phyloP scores from a whole-genome alignment of 2,113 vertebrate genomes.

The Silurus glanis region DNA sequence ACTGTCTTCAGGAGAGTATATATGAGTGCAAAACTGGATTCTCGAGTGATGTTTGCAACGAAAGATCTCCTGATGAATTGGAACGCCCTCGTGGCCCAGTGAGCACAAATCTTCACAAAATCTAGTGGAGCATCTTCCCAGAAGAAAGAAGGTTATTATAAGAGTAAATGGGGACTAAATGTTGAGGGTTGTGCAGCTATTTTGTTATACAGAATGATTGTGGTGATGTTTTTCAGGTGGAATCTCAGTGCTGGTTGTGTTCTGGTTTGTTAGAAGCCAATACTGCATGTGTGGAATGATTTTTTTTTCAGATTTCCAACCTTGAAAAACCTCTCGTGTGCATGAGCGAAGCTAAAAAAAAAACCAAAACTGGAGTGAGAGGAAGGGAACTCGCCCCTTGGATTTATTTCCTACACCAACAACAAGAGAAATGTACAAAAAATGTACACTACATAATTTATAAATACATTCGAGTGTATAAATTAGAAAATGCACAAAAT shows the following conservation, averaged over 20 bases:
- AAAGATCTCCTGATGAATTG: no score
- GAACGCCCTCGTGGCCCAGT: no score
- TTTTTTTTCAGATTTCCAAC: no score
- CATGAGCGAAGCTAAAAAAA: not conserved
- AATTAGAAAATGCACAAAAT: conserved; percentile 74
- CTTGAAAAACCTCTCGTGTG: no score
- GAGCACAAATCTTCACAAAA: no score
- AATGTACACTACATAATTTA: conserved; percentile 84
- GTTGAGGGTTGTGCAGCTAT: no score
- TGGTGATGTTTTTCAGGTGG: not conserved
- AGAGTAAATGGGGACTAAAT: no score
- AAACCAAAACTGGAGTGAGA: conserved; percentile 7
- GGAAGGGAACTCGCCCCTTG: conserved; percentile 8
- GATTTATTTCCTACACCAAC: conserved; percentile 54
- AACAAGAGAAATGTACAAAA: conserved; percentile 80
- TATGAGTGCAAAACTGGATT: no score
- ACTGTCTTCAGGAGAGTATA: no score
- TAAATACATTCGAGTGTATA: conserved; percentile 89
- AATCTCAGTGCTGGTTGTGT: not conserved
- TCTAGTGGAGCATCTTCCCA: no score
- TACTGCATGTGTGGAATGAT: not conserved
- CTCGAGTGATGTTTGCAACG: no score
- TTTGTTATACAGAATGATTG: not conserved
- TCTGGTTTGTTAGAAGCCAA: not conserved
- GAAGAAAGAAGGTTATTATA: no score